A percentile compares a stretch with the other conserved stretches of the same genome.
Evolutionary conservation across 2,113 vertebrate genomes (phyloP).

Genomic region (Hystrix cristata): DNA sequence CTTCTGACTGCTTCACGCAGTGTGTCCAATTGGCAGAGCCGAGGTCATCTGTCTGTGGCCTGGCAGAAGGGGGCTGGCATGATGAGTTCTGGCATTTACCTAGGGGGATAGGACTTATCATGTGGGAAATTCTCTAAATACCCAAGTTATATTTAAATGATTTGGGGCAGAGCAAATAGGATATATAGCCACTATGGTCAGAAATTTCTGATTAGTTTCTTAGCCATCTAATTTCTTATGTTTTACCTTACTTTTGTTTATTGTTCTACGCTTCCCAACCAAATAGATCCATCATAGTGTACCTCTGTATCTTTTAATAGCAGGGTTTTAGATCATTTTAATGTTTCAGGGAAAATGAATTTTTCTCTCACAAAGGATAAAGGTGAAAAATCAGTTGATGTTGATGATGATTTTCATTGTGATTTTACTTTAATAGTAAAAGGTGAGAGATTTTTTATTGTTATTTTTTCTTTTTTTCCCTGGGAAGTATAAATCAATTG

Average conservation of each 20-base stretch:
- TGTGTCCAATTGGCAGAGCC: background rate
- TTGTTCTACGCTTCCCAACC: background rate
- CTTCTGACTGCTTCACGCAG: background rate
- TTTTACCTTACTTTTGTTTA: slow-evolving; percentile 18
- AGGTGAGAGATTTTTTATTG: background rate
- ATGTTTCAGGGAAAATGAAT: background rate
- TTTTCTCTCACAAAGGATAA: slow-evolving; percentile 30
- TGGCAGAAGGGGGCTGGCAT: no score
- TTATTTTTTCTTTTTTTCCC: background rate
- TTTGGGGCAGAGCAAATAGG: background rate
- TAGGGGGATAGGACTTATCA: background rate
- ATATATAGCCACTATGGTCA: no score
- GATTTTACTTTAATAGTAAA: slow-evolving; percentile 29
- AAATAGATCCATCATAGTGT: background rate
- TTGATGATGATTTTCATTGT: background rate
- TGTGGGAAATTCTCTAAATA: background rate
- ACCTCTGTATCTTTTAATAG: background rate
- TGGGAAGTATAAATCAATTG: background rate
- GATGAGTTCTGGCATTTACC: background rate
- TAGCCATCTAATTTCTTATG: background rate
- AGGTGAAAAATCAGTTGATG: slow-evolving; percentile 3
- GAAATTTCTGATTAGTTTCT: background rate
- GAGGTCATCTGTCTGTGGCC: background rate
- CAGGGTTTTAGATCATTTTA: background rate
- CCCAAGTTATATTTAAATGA: background rate